Percentiles rank a stretch among this genome's conserved stretches.
Evolutionary conservation across 2,113 vertebrate genomes (phyloP).

Genomic region (Tringa solitaria): DNA sequence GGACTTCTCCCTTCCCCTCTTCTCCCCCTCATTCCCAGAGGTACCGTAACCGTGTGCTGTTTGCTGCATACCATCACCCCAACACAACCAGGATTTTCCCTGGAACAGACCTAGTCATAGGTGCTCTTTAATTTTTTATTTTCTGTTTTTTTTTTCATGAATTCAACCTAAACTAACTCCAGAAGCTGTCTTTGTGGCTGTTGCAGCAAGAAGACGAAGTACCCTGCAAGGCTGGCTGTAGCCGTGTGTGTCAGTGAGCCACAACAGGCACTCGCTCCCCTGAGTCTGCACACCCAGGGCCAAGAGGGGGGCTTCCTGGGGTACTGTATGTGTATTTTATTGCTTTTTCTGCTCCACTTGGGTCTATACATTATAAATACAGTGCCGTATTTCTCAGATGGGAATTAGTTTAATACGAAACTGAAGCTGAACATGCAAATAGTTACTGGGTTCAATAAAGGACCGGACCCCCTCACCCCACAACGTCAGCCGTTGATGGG

Average conservation of each 20-base stretch:
- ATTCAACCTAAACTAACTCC: not conserved
- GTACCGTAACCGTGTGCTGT: not conserved
- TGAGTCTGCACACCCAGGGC: not conserved
- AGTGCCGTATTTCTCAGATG: not conserved
- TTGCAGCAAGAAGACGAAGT: not conserved
- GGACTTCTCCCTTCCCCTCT: not conserved
- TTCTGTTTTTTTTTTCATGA: not conserved
- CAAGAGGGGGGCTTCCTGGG: not conserved
- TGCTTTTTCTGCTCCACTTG: not conserved
- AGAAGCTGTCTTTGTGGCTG: not conserved
- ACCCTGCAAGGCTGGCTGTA: not conserved
- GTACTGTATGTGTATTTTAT: not conserved
- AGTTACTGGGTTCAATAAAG: not conserved
- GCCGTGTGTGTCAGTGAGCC: not conserved
- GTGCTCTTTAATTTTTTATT: not conserved
- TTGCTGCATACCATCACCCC: not conserved
- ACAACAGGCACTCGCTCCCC: accelerated
- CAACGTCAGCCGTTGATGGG: not conserved
- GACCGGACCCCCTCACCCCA: accelerated
- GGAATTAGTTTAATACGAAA: not conserved
- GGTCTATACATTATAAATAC: not conserved
- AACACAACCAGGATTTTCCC: not conserved
- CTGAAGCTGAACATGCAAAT: not conserved
- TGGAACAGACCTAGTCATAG: not conserved
- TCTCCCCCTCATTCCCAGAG: not conserved